phyloP scores from a whole-genome alignment of 2,888 invertebrate genomes.

The Lasioglossum oenotherae region DNA sequence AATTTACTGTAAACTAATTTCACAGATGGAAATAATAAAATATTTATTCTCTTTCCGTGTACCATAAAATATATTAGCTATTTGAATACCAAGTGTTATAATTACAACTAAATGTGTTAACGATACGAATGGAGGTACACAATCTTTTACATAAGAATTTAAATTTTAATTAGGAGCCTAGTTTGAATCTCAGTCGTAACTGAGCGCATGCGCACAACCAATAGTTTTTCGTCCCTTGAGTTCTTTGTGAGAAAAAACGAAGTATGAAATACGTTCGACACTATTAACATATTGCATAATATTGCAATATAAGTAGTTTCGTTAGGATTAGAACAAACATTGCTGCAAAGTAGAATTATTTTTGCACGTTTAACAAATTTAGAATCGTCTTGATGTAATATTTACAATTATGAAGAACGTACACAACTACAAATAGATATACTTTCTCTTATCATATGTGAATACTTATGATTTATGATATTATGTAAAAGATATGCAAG shows the following conservation, averaged over 20 bases:
- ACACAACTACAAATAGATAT: background rate
- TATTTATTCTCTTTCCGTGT: background rate
- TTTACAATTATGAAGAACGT: background rate
- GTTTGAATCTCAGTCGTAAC: slow-evolving; percentile 38
- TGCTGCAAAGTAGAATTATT: background rate
- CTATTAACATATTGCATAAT: background rate
- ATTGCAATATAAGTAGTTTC: background rate
- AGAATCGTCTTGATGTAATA: background rate
- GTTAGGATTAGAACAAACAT: background rate
- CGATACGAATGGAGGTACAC: background rate
- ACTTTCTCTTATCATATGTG: background rate
- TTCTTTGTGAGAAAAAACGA: background rate
- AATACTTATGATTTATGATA: background rate
- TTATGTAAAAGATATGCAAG: background rate
- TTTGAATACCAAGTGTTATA: background rate
- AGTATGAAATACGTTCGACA: slow-evolving; percentile 2
- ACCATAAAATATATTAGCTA: background rate
- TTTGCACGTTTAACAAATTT: background rate
- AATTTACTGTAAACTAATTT: background rate
- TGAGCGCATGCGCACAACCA: slow-evolving; percentile 43
- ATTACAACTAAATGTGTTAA: background rate
- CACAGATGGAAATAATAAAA: background rate
- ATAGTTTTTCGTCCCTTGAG: slow-evolving; percentile 5
- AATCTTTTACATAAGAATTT: slow-evolving; percentile 32
- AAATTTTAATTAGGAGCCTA: slow-evolving; percentile 38